Conservation (phyloP, 2,113 vertebrate species). For the Gopherus evgoodei region DNA sequence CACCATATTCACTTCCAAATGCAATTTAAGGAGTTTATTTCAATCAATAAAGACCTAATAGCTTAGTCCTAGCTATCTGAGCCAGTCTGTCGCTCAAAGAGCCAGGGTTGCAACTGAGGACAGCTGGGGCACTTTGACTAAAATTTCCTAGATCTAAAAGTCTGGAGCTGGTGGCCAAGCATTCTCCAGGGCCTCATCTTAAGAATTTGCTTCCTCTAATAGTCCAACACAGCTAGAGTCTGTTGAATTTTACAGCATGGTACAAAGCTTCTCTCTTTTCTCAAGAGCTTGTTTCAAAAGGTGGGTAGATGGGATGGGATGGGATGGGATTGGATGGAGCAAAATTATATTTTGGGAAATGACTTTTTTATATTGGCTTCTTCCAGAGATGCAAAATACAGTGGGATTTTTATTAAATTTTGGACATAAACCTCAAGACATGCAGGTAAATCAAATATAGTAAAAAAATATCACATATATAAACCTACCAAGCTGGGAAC, state of each 20-base stretch:
- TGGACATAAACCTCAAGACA: conserved; percentile 30
- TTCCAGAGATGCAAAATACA: not conserved
- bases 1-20: not conserved
- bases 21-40: not conserved
- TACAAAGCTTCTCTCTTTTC: not conserved
- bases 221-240: not conserved
- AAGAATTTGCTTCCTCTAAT: not conserved
- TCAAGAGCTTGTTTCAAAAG: not conserved
- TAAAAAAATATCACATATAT: not conserved
- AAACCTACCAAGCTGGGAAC: conserved; percentile 31
- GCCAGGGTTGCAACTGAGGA: not conserved
- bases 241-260: not conserved
- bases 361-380: not conserved
- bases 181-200: not conserved
- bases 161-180: not conserved
- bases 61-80: not conserved
- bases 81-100: fast-evolving
- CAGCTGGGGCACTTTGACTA: fast-evolving
- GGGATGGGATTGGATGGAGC: not conserved
- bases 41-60: not conserved
- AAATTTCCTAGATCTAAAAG: not conserved
- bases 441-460: conserved; percentile 15
- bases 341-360: not conserved
- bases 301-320: not conserved
- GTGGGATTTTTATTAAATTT: conserved; percentile 51